These are phyloP conservation scores for Orchesella cincta DNA, from an alignment of 1,140 invertebrate genomes.

Conservation along the genomic window DNA sequence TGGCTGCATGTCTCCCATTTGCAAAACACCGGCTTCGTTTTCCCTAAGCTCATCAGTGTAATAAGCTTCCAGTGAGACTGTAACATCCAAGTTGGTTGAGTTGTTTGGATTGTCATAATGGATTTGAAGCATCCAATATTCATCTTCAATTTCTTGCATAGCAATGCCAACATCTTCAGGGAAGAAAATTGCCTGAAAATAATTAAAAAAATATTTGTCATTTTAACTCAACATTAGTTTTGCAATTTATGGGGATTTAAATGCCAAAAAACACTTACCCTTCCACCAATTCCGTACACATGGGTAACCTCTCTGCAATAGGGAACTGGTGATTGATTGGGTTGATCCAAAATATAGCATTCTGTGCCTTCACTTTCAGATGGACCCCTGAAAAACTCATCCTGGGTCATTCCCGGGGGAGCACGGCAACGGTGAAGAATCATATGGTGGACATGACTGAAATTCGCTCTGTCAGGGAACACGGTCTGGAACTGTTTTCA, in stretches of 20 bases:
- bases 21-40: background rate
- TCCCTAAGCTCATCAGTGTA: background rate
- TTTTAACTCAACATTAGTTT: no score
- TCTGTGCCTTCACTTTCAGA: background rate
- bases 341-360: slow-evolving; percentile 9
- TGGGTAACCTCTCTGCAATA: slow-evolving; percentile 17
- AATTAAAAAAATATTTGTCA: no score
- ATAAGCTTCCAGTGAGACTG: background rate
- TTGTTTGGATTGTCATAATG: slow-evolving; percentile 19
- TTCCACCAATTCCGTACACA: background rate
- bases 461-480: background rate
- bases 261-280: no score
- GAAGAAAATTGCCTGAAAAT: slow-evolving; percentile 5
- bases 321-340: background rate
- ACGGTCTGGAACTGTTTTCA: background rate
- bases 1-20: background rate
- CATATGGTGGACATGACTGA: slow-evolving; percentile 1
- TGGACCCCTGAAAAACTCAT: background rate
- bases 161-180: slow-evolving; percentile 6
- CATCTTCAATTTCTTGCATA: background rate
- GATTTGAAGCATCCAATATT: background rate
- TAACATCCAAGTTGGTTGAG: background rate
- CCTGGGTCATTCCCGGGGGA: background rate
- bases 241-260: no score
- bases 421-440: background rate